Conservation (phyloP, 2,888 invertebrate genomes). For the Camponotus fellah region DNA sequence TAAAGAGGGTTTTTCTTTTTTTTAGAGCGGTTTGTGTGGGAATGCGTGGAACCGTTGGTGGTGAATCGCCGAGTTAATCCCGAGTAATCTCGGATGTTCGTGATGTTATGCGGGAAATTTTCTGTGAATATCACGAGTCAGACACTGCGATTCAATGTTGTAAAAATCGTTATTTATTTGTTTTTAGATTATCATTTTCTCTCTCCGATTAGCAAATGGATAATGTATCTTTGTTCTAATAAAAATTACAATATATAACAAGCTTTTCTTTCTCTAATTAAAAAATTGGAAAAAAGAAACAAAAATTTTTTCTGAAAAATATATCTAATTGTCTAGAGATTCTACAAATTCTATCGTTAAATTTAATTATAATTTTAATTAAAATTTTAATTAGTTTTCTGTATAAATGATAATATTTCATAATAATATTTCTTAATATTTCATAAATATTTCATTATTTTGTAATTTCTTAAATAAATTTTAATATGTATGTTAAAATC, state of each 20-base stretch:
- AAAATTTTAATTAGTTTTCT: neutral
- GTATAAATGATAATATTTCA: neutral
- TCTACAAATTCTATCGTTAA: neutral
- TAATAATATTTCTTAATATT: neutral
- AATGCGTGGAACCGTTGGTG: conserved; percentile 35
- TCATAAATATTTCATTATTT: conserved; percentile 1
- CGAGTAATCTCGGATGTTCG: conserved; percentile 22
- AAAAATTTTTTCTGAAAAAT: neutral
- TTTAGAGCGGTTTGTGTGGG: conserved; percentile 29
- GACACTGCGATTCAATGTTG: neutral
- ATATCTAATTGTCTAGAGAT: neutral
- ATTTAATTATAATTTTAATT: neutral
- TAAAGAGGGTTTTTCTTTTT: conserved; percentile 41
- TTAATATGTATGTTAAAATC: neutral
- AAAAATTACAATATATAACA: neutral
- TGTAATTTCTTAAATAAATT: neutral
- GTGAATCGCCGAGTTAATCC: conserved; percentile 36
- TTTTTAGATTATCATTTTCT: neutral
- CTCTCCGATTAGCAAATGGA: neutral
- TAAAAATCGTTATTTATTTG: neutral
- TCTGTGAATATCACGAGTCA: conserved; percentile 6
- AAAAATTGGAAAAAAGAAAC: neutral
- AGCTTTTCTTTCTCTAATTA: neutral
- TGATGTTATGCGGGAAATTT: conserved; percentile 15
- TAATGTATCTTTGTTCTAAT: conserved; percentile 1